Conservation (phyloP, 2,113 vertebrate species). For the Coregonus clupeaformis region DNA sequence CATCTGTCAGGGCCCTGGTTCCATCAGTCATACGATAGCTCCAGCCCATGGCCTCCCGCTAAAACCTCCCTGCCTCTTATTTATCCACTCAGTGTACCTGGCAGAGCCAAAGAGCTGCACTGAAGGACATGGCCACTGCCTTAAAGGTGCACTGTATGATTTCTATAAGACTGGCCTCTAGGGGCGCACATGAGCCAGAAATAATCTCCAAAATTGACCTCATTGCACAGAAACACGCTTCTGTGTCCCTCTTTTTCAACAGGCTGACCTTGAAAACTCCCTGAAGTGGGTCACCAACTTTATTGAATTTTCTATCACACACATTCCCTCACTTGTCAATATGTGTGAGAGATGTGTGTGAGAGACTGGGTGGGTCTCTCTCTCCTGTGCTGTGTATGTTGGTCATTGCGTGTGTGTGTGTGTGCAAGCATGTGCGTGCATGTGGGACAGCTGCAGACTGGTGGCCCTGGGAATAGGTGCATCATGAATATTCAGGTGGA, state of each 20-base stretch:
- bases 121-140: too few relatives aligned
- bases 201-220: too few relatives aligned
- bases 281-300: neutral
- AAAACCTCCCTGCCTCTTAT: neutral
- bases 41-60: conserved; percentile 9
- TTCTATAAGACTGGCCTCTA: too few relatives aligned
- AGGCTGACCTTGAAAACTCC: conserved; percentile 6
- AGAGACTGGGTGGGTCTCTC: neutral
- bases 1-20: conserved; percentile 44
- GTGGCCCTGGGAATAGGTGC: conserved; percentile 83
- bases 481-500: conserved; percentile 96
- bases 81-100: too few relatives aligned
- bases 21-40: conserved; percentile 33
- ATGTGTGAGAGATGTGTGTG: too few relatives aligned
- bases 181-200: too few relatives aligned
- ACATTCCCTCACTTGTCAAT: neutral
- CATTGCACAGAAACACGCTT: too few relatives aligned
- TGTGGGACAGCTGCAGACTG: conserved; percentile 84
- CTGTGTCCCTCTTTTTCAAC: neutral
- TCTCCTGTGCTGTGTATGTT: neutral
- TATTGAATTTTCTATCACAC: too few relatives aligned
- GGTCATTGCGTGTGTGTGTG: conserved; percentile 2
- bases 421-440: neutral
- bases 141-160: too few relatives aligned
- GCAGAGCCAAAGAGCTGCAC: too few relatives aligned